phyloP scores from a whole-genome alignment of 2,113 vertebrate species.

The Verasper variegatus region DNA sequence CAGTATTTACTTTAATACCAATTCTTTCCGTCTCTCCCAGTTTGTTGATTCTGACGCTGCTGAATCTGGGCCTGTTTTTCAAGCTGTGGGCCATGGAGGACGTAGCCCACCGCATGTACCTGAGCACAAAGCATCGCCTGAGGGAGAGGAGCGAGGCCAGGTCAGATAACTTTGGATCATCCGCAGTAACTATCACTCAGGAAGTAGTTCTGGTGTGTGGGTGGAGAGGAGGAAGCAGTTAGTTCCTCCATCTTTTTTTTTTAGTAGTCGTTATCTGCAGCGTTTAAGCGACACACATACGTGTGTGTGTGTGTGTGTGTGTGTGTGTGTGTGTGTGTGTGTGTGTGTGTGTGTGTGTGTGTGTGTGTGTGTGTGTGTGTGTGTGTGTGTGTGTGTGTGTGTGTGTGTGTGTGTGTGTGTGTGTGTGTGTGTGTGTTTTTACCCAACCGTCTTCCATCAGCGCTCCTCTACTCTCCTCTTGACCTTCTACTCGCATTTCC shows the following conservation, averaged over 20 bases:
- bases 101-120: slow-evolving; percentile 89
- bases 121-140: slow-evolving; percentile 80
- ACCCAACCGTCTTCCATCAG: slow-evolving; percentile 6
- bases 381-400: slow-evolving; percentile 16
- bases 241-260: neutral
- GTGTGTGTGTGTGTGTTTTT: slow-evolving; percentile 15
- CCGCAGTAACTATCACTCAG: too few species aligned
- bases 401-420: neutral
- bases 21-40: slow-evolving; percentile 68
- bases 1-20: neutral
- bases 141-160: slow-evolving; percentile 73
- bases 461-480: neutral
- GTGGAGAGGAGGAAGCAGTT: neutral
- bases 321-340: too few species aligned
- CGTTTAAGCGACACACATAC: slow-evolving; percentile 23
- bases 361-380: too few species aligned
- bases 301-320: neutral
- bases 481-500: neutral
- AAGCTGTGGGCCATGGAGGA: slow-evolving; percentile 96
- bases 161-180: slow-evolving; percentile 48
- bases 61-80: slow-evolving; percentile 92
- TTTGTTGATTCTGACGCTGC: slow-evolving; percentile 88
- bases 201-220: slow-evolving; percentile 12
- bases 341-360: slow-evolving; percentile 13
- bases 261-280: neutral